Base-by-base conservation (phyloP, 1,140 invertebrate species). In the Eciton burchellii region DNA sequence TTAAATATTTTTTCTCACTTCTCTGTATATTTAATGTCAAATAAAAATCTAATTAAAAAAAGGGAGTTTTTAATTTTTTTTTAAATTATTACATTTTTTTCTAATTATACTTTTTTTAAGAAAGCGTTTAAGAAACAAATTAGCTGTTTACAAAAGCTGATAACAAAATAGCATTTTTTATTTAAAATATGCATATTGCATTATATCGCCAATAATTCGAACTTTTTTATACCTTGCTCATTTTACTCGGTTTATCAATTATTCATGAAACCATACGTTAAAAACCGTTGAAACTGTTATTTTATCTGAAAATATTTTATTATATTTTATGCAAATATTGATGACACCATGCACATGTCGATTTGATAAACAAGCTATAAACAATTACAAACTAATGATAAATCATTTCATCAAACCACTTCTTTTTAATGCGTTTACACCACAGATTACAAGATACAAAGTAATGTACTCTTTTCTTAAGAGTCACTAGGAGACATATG, bases 311-410 rank as follows among this genome's bases (percentile, higher is more conserved):
- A 35, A 35, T 35, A 35, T 35, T 35, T 35, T 35, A 12, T 4
- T 26, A 63, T 49, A 35, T 54, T 76, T 65, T 52, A 16, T 12
- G 14, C 12, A 76, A 74, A 63, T 35, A 35, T 24, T 16, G 1
- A 35, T 4, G 11, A 11, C 19, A 41, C 35, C 16, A 11, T 41
- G 1, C 3, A 29, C 26, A 43, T 76, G 65, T 65, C 47, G 73
- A 76, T 76, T 65, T 26, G 43, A 54, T 59, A 76, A 76, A 76
- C 73, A 76, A 76, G 52, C 65, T 65, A 35, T n/a, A 52, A 54
- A 76, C 65, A 76, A 65, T 76, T 65, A 35, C 26, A 52, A 54
- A 76, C 65, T 76, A 56, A 74, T 74, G 59, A 62, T 24, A 62
- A 62, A 47, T 24, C 43, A 41, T n/a, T 60, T 29, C 24, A 24